Percentiles rank a stretch among this genome's conserved stretches.
phyloP scores from a whole-genome alignment of 2,888 invertebrate genomes.

The Chelonus formosanus region DNA sequence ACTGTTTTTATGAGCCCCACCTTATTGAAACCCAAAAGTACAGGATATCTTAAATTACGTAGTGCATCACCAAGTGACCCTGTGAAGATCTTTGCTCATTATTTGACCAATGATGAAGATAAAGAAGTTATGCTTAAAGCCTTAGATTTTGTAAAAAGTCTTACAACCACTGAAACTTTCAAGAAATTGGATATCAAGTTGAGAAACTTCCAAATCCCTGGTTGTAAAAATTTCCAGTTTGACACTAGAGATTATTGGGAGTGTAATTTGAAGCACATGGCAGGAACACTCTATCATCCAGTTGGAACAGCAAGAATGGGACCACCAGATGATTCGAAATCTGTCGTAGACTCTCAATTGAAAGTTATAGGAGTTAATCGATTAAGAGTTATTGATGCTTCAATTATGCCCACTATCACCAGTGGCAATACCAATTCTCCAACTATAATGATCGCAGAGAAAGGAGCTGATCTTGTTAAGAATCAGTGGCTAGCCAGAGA shows the following conservation, averaged over 20 bases:
- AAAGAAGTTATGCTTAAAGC: slow-evolving; percentile 55
- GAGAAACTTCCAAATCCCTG: slow-evolving; percentile 46
- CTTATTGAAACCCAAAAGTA: slow-evolving; percentile 66
- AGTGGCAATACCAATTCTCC: slow-evolving; percentile 73
- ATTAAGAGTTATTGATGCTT: slow-evolving; percentile 73
- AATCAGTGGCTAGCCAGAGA: slow-evolving; percentile 66
- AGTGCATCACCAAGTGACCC: slow-evolving; percentile 67
- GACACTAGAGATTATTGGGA: slow-evolving; percentile 62
- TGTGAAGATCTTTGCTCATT: slow-evolving; percentile 68
- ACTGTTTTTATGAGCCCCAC: slow-evolving; percentile 44
- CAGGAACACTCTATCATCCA: slow-evolving; percentile 71
- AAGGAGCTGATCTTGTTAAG: slow-evolving; percentile 73
- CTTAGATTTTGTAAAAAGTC: slow-evolving; percentile 48
- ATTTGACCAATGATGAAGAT: slow-evolving; percentile 66
- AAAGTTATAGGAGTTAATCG: slow-evolving; percentile 68
- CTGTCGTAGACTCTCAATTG: slow-evolving; percentile 70
- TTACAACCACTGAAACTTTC: slow-evolving; percentile 49
- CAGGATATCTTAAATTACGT: slow-evolving; percentile 65
- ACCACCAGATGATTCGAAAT: slow-evolving; percentile 61
- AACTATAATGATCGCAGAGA: slow-evolving; percentile 74
- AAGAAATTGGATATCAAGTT: slow-evolving; percentile 37
- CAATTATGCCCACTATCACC: slow-evolving; percentile 73
- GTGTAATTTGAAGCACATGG: slow-evolving; percentile 68
- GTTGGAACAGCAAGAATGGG: slow-evolving; percentile 74
- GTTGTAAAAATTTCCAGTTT: slow-evolving; percentile 47